Conservation (phyloP, 1,140 invertebrate genomes). For the Polypedilum vanderplanki region DNA sequence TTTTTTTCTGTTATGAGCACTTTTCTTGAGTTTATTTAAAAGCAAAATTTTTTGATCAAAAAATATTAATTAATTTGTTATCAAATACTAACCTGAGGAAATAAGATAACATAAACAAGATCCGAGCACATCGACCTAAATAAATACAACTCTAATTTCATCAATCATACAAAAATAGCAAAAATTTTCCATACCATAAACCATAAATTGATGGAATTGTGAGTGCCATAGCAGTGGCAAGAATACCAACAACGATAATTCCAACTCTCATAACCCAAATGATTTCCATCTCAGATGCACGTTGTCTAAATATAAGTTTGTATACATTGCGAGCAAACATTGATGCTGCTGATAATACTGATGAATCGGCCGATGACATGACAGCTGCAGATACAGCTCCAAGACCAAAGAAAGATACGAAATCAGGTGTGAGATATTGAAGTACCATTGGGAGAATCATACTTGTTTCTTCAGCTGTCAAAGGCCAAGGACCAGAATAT, state of each 20-base stretch:
- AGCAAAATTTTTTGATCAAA: no score
- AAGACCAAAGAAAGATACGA: constrained; percentile 92
- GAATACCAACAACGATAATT: constrained; percentile 85
- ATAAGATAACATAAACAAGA: constrained; percentile 94
- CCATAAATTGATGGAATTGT: constrained; percentile 96
- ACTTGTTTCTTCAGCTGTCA: constrained; percentile 70
- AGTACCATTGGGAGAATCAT: constrained; percentile 95
- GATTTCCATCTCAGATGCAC: constrained; percentile 92
- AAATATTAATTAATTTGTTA: no score
- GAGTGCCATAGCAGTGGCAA: constrained; percentile 92
- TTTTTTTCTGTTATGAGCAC: no score
- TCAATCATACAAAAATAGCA: constrained; percentile 24
- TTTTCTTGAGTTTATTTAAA: no score
- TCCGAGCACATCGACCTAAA: constrained; percentile 90
- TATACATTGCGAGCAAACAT: constrained; percentile 99
- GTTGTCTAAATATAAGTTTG: constrained; percentile 90
- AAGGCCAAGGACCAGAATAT: constrained; percentile 65
- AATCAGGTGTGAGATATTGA: constrained; percentile 89
- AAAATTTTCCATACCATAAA: constrained; percentile 65
- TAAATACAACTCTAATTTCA: constrained; percentile 32
- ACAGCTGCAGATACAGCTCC: constrained; percentile 97
- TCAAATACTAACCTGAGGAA: constrained; percentile 53
- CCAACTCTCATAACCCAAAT: constrained; percentile 95
- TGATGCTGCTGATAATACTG: constrained; percentile 90
- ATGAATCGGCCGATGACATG: constrained; percentile 98